Conservation (phyloP, 2,888 invertebrate genomes). For the Drosophila paracracens region DNA sequence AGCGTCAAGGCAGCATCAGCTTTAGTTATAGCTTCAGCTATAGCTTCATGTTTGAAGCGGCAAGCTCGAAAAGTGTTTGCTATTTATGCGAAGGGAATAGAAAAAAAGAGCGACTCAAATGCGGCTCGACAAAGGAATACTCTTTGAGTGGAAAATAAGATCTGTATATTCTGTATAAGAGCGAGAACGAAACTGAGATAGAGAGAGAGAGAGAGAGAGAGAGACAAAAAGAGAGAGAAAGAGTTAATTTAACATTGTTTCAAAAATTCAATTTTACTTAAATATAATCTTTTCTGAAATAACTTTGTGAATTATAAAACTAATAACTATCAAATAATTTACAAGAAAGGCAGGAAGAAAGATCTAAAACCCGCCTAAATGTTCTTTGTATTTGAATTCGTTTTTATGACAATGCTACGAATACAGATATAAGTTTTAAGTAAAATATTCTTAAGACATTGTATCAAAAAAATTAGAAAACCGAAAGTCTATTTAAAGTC, state of each 20-base stretch:
- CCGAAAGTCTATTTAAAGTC: background rate
- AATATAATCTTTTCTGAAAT: background rate
- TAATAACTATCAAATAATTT: background rate
- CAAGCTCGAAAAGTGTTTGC: constrained; percentile 73
- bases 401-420: background rate
- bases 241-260: background rate
- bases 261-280: background rate
- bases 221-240: too few species aligned
- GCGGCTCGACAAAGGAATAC: constrained; percentile 5
- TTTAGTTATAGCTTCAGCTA: constrained; percentile 24
- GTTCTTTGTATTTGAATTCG: background rate
- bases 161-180: constrained; percentile 2
- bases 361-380: background rate
- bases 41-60: constrained; percentile 52
- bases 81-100: constrained; percentile 73
- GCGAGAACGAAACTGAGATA: constrained; percentile 13
- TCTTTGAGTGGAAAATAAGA: background rate
- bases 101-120: constrained; percentile 12
- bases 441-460: background rate
- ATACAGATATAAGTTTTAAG: background rate
- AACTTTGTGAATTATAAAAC: too few species aligned
- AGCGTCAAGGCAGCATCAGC: constrained; percentile 51
- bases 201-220: background rate
- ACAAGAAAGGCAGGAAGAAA: background rate
- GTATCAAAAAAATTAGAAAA: background rate